phyloP scores from a whole-genome alignment of 2,888 invertebrate genomes.

The Noctua pronuba region DNA sequence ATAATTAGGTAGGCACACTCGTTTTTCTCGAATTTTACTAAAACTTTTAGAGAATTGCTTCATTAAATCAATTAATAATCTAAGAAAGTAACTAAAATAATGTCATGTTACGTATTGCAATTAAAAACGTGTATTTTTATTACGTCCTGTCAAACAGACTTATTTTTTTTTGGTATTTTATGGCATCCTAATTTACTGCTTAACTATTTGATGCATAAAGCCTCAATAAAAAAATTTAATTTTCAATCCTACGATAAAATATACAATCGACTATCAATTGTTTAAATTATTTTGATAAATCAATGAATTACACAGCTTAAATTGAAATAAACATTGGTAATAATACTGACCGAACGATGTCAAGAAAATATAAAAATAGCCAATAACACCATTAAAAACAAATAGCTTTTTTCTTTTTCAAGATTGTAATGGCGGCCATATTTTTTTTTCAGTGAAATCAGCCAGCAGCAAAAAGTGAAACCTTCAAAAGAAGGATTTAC shows the following conservation, averaged over 20 bases:
- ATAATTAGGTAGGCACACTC: not conserved
- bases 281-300: not conserved
- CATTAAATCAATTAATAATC: not conserved
- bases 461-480: not conserved
- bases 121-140: not conserved
- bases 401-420: not conserved
- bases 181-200: not conserved
- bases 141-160: not conserved
- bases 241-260: too few species aligned
- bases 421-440: not conserved
- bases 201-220: not conserved
- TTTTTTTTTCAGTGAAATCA: constrained; percentile 5
- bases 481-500: not conserved
- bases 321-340: not conserved
- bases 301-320: too few species aligned
- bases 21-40: not conserved
- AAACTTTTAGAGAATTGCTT: not conserved
- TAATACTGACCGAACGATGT: not conserved
- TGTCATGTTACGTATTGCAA: not conserved
- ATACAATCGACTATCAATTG: not conserved
- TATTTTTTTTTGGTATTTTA: not conserved
- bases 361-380: constrained; percentile 6
- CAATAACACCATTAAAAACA: not conserved
- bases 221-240: too few species aligned
- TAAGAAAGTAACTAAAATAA: not conserved